Conservation (phyloP, 2,797 vertebrate genomes). For the Sarcoramphus papa region DNA sequence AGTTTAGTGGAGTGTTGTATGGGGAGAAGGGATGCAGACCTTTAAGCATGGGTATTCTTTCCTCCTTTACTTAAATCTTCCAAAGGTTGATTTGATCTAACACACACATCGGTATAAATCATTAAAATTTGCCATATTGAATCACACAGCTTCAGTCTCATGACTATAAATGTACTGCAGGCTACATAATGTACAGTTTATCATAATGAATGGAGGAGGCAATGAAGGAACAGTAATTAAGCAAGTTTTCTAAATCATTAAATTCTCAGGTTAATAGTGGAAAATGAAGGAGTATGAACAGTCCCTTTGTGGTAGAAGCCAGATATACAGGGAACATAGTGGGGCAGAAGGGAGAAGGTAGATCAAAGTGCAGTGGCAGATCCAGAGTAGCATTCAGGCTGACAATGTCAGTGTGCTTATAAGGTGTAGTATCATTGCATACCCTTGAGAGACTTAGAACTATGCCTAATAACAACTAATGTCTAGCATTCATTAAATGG, state of each 20-base stretch:
- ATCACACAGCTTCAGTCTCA: not conserved
- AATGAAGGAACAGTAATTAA: not conserved
- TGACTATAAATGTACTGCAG: not conserved
- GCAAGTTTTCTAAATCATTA: not conserved
- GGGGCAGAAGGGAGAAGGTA: not conserved
- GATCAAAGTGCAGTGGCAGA: not conserved
- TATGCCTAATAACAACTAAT: not conserved
- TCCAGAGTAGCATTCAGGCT: not conserved
- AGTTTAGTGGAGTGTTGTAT: not conserved
- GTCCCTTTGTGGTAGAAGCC: not conserved
- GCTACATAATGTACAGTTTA: not conserved
- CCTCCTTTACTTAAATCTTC: not conserved
- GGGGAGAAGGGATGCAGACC: not conserved
- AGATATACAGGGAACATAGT: not conserved
- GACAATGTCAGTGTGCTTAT: not conserved
- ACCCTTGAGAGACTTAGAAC: not conserved
- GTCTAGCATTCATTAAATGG: not conserved
- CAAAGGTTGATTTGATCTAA: not conserved
- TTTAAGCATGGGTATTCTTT: not conserved
- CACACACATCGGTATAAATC: not conserved
- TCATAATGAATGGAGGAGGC: not conserved
- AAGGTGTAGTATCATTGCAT: not conserved
- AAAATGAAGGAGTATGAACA: not conserved
- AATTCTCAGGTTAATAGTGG: not conserved
- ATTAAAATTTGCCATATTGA: not conserved